Evolutionary conservation across 2,113 vertebrate species (phyloP).

Genomic region (Lota lota): DNA sequence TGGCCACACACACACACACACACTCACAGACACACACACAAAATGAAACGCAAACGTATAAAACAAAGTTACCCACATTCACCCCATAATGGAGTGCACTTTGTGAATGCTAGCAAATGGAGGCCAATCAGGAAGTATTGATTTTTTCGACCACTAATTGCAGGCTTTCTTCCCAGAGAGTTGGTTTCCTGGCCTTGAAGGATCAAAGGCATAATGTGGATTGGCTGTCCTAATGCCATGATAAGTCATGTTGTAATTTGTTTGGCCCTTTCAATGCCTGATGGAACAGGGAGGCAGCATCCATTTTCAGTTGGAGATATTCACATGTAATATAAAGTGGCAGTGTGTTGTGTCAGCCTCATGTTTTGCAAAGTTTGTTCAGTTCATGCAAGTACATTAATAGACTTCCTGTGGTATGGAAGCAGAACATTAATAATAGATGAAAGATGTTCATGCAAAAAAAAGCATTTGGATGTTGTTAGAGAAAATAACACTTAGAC

Average conservation of each 20-base stretch:
- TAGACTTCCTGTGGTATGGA: too few relatives aligned
- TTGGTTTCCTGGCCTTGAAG: conserved; percentile 18
- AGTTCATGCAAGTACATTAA: too few relatives aligned
- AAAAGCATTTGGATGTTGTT: too few relatives aligned
- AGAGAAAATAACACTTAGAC: too few relatives aligned
- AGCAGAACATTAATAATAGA: too few relatives aligned
- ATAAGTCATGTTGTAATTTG: conserved; percentile 34
- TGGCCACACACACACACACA: neutral
- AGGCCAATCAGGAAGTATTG: conserved; percentile 32
- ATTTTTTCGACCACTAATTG: conserved; percentile 32
- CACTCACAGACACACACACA: neutral
- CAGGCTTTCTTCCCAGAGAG: conserved; percentile 38
- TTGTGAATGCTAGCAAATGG: conserved; percentile 21
- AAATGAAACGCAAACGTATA: too few relatives aligned
- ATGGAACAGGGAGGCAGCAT: conserved; percentile 13
- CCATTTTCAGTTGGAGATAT: too few relatives aligned
- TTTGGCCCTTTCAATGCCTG: conserved; percentile 20
- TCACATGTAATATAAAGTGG: conserved; percentile 3
- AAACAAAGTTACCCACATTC: too few relatives aligned
- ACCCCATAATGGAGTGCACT: conserved; percentile 17
- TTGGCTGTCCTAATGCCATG: conserved; percentile 38
- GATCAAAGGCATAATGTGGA: conserved; percentile 28
- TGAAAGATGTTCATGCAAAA: too few relatives aligned
- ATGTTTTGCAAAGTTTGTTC: too few relatives aligned
- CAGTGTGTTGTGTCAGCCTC: too few relatives aligned